Percentiles rank a stretch among this genome's conserved stretches.
phyloP scores from a whole-genome alignment of 2,888 invertebrate species.

The Drosophila atroscutellata region DNA sequence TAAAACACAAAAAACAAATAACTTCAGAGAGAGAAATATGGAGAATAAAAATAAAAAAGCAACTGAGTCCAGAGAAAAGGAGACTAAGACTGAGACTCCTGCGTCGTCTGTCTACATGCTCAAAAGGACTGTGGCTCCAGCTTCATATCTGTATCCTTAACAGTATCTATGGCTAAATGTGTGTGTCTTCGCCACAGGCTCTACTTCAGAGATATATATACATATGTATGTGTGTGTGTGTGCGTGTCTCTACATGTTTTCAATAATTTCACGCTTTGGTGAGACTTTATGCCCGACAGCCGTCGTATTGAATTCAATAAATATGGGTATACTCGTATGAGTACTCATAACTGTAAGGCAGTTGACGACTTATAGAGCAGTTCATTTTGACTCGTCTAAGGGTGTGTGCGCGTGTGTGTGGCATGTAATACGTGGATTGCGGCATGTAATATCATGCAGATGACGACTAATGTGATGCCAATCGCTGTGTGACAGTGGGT shows the following conservation, averaged over 20 bases:
- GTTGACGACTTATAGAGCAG: constrained; percentile 63
- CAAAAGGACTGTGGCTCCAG: constrained; percentile 15
- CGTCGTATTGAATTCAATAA: constrained; percentile 77
- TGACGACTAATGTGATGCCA: constrained; percentile 79
- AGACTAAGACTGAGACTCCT: not conserved
- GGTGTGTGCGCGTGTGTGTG: constrained; percentile 21
- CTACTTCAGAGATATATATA: constrained; percentile 7
- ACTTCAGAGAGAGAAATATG: not conserved
- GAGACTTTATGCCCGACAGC: constrained; percentile 61
- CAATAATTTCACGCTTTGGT: constrained; percentile 79
- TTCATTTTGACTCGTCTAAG: constrained; percentile 54
- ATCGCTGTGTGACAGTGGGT: constrained; percentile 29
- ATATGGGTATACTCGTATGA: constrained; percentile 46
- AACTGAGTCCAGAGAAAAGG: constrained; percentile 12
- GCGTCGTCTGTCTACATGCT: constrained; percentile 42
- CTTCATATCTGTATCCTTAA: constrained; percentile 12
- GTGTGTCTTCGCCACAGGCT: constrained; percentile 19
- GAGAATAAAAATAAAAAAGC: constrained; percentile 17
- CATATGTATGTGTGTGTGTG: not conserved
- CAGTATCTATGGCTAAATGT: constrained; percentile 2
- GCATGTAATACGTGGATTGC: constrained; percentile 77
- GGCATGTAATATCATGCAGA: constrained; percentile 81
- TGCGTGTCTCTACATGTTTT: constrained; percentile 37
- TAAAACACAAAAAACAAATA: constrained; percentile 28
- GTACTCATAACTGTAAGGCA: constrained; percentile 57